Base-by-base conservation (phyloP, 2,113 vertebrate genomes). In the Barnardius zonarius region DNA sequence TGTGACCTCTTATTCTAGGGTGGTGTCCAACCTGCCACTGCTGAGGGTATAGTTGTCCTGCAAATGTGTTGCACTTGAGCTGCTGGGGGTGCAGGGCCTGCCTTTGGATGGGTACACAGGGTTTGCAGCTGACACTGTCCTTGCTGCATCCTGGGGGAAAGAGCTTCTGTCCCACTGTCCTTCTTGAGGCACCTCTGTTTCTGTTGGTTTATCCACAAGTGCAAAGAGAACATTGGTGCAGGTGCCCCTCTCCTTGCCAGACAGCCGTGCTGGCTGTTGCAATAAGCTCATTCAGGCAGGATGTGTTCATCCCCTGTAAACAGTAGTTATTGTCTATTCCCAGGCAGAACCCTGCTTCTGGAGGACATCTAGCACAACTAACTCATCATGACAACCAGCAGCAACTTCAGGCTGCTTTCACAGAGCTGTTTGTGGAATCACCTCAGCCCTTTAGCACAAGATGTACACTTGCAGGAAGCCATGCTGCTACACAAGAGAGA, bases 311-410 rank as follows among this genome's bases (percentile, higher is more conserved):
- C 66, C 43, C 6, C 91, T 79, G 74, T 62, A 57, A 95, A 93
- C 73, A 84, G 83, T 27, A 95, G 89, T 75, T 52, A 4, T 66
- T 84, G 89, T 79, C 86, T 95, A 61, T 66, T 95, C 69, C 81
- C 81, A 66, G 77, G 94, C 81, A 95, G 73, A 91, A 44, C 3
- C 0, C 3, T 69, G 69, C 89, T 96, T 93, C 83, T 93, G 94
- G 88, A 84, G 92, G 86, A 95, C 94, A 79, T 81, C 83, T 95
- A 92, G 91, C 91, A 93, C 96, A 95, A 64, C 91, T 97, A 97
- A 95, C 91, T 82, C 89, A 62, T 94, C 91, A 1, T 95, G 96
- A 93, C 96, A 96, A 94, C 93, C 81, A 95, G 84, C 91, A 95
- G 90, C 91, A 97, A 96, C 91, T 96, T 92, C 66, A 91, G 93